A percentile compares a stretch with the other conserved stretches of the same genome.
phyloP scores from a whole-genome alignment of 2,113 vertebrate species.

The Galemys pyrenaicus region DNA sequence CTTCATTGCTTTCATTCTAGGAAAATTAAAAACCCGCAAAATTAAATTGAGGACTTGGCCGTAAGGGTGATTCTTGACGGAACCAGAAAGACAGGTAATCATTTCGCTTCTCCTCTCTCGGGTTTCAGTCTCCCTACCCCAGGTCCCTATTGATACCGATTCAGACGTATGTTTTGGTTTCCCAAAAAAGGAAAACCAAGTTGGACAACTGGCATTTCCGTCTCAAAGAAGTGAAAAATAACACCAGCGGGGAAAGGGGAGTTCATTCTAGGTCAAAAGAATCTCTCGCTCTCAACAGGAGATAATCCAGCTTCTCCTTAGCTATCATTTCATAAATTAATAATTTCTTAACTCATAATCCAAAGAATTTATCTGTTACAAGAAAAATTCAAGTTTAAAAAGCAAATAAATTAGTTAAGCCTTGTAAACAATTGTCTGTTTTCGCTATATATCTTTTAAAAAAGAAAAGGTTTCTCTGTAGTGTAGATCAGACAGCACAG shows the following conservation, averaged over 20 bases:
- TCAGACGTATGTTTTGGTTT: slow-evolving; percentile 62
- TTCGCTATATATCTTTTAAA: slow-evolving; percentile 85
- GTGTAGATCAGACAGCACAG: slow-evolving; percentile 94
- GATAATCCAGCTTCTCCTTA: slow-evolving; percentile 90
- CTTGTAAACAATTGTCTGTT: slow-evolving; percentile 91
- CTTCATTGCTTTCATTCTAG: slow-evolving; percentile 68
- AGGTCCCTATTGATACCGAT: slow-evolving; percentile 56
- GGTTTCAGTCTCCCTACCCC: slow-evolving; percentile 62
- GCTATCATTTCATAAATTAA: slow-evolving; percentile 88
- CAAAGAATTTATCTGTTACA: slow-evolving; percentile 86
- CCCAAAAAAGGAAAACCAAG: slow-evolving; percentile 74
- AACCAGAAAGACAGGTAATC: slow-evolving; percentile 66
- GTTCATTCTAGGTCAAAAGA: slow-evolving; percentile 75
- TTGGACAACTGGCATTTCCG: slow-evolving; percentile 69
- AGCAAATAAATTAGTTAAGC: slow-evolving; percentile 91
- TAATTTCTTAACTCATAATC: slow-evolving; percentile 87
- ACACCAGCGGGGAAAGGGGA: slow-evolving; percentile 8
- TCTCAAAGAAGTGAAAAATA: slow-evolving; percentile 74
- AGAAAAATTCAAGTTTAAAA: slow-evolving; percentile 88
- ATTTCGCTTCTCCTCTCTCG: slow-evolving; percentile 47
- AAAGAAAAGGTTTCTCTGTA: slow-evolving; percentile 83
- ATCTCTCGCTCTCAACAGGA: slow-evolving; percentile 83
- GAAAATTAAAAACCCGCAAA: slow-evolving; percentile 66
- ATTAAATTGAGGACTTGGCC: slow-evolving; percentile 76
- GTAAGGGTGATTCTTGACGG: slow-evolving; percentile 62